phyloP scores from a whole-genome alignment of 1,140 invertebrate species.

The Linepithema humile region DNA sequence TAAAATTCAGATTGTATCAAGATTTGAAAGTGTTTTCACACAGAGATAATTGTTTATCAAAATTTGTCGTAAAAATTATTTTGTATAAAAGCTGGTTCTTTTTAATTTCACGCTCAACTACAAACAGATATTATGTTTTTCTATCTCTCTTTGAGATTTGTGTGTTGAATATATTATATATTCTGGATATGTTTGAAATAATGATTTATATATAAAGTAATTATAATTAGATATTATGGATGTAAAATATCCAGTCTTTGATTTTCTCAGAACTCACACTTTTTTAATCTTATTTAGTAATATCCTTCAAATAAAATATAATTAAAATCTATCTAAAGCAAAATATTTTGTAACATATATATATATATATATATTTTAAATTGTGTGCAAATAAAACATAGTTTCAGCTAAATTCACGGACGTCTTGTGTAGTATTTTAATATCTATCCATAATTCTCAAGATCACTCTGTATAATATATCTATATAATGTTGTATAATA shows the following conservation, averaged over 20 bases:
- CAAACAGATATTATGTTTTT: slow-evolving; percentile 36
- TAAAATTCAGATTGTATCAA: slow-evolving; percentile 33
- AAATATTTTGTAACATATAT: slow-evolving; percentile 15
- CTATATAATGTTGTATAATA: background rate
- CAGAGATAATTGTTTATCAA: slow-evolving; percentile 50
- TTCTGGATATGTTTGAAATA: slow-evolving; percentile 53
- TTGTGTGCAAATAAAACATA: background rate
- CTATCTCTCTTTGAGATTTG: background rate
- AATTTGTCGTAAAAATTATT: slow-evolving; percentile 62
- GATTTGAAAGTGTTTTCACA: slow-evolving; percentile 22
- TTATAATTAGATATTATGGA: slow-evolving; percentile 33
- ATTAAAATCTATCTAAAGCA: slow-evolving; percentile 41
- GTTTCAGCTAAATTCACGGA: background rate
- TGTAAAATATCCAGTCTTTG: slow-evolving; percentile 14
- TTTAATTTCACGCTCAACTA: slow-evolving; percentile 51
- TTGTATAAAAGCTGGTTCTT: slow-evolving; percentile 60
- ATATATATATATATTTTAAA: slow-evolving; percentile 22
- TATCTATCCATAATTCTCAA: background rate
- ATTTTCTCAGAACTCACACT: background rate
- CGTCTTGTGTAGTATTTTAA: background rate
- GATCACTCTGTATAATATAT: background rate
- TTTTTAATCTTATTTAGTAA: slow-evolving; percentile 37
- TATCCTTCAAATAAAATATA: slow-evolving; percentile 38
- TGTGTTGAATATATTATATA: background rate
- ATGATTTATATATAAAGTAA: slow-evolving; percentile 38